phyloP scores from a whole-genome alignment of 2,113 vertebrate species.

The Parotia lawesii region DNA sequence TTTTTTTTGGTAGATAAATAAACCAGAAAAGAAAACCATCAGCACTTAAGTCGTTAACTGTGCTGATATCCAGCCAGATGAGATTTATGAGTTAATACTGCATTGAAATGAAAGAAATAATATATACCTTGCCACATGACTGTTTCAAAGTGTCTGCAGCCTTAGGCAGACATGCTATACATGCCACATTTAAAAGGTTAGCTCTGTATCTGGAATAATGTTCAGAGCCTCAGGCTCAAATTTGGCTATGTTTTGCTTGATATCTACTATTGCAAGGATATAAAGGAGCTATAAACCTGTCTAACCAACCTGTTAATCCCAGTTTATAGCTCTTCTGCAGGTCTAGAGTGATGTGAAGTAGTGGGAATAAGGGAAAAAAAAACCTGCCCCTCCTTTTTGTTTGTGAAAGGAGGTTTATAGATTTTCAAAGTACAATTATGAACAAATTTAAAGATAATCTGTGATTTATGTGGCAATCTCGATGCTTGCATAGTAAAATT shows the following conservation, averaged over 20 bases:
- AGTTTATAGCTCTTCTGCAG: neutral
- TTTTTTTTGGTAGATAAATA: neutral
- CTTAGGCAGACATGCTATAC: neutral
- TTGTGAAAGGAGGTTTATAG: neutral
- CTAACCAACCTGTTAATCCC: neutral
- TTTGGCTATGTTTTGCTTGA: conserved; percentile 28
- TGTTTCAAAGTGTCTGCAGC: conserved; percentile 7
- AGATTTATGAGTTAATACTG: neutral
- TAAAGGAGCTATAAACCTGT: conserved; percentile 19
- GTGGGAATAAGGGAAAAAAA: neutral
- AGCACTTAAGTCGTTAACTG: neutral
- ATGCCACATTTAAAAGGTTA: conserved; percentile 32
- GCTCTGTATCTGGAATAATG: neutral
- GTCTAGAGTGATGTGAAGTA: neutral
- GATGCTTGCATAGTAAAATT: neutral
- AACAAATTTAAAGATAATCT: neutral
- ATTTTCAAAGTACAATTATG: neutral
- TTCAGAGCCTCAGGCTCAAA: neutral
- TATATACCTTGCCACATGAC: neutral
- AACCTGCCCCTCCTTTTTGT: neutral
- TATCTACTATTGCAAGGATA: neutral
- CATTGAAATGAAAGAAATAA: neutral
- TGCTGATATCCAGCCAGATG: neutral
- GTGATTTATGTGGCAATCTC: neutral
- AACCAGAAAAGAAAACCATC: neutral